phyloP scores from a whole-genome alignment of 2,797 vertebrate species.

The Chromis chromis region DNA sequence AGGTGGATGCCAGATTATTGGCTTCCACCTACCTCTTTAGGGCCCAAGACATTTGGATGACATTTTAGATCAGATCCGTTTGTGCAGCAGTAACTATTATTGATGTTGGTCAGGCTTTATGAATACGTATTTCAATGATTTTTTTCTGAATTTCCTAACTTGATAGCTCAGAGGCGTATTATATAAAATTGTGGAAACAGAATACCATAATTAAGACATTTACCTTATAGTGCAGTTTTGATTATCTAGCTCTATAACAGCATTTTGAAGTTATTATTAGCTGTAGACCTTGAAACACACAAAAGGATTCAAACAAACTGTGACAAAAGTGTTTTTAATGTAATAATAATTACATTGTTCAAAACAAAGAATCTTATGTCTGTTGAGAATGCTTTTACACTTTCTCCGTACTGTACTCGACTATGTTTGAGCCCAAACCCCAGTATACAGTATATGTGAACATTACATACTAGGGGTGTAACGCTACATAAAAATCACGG shows the following conservation, averaged over 20 bases:
- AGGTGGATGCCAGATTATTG: slow-evolving; percentile 63
- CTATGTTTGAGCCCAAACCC: too few species aligned
- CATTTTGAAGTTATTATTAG: not conserved
- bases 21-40: slow-evolving; percentile 20
- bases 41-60: slow-evolving; percentile 33
- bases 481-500: too few species aligned
- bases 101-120: slow-evolving; percentile 23
- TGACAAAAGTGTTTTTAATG: too few species aligned
- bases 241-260: not conserved
- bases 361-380: too few species aligned
- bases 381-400: too few species aligned
- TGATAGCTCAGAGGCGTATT: not conserved
- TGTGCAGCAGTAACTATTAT: slow-evolving; percentile 43
- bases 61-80: slow-evolving; percentile 53
- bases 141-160: slow-evolving; percentile 12
- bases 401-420: too few species aligned
- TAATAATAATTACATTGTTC: too few species aligned
- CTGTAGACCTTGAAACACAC: slow-evolving; percentile 4
- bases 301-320: not conserved
- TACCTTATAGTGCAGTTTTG: not conserved
- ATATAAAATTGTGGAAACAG: not conserved
- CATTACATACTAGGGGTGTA: too few species aligned
- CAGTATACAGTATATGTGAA: too few species aligned
- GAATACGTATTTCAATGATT: not conserved
- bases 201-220: not conserved